Conservation (phyloP, 2,797 vertebrate genomes). For the Pseudomugil tenellus region DNA sequence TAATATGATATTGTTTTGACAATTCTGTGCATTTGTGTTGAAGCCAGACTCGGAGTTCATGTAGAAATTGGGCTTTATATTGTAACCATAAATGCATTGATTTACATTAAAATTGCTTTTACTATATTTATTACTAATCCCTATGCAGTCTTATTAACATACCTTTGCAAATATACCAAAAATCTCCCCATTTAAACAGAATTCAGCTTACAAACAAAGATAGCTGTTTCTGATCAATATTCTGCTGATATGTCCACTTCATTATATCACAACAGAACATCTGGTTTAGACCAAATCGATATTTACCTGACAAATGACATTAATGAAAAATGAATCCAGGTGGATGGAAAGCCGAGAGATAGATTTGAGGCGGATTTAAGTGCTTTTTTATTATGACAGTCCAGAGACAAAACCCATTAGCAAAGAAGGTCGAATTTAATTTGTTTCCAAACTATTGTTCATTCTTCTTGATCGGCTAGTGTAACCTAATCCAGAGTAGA, state of each 20-base stretch:
- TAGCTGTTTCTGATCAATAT: too few species aligned
- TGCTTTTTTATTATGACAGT: constrained; percentile 26
- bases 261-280: constrained; percentile 26
- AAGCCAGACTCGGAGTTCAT: too few species aligned
- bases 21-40: too few species aligned
- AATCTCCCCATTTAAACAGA: neutral
- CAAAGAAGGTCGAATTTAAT: constrained; percentile 37
- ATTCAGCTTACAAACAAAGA: too few species aligned
- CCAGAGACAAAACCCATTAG: constrained; percentile 20
- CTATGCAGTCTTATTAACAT: neutral
- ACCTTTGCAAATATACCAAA: neutral
- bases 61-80: too few species aligned
- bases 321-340: constrained; percentile 32
- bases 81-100: too few species aligned
- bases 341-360: constrained; percentile 2
- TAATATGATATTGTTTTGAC: too few species aligned
- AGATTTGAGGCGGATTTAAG: constrained; percentile 12
- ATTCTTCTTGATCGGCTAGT: constrained; percentile 38
- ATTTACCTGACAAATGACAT: constrained; percentile 1
- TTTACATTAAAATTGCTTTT: neutral
- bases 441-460: constrained; percentile 52
- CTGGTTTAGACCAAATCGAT: constrained; percentile 36
- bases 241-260: constrained; percentile 16
- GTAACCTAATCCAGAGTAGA: constrained; percentile 13
- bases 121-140: neutral